Evolutionary conservation across 2,113 vertebrate species (phyloP), one percentile per base, ranked within the genome.

Genomic region (Rhinichthys klamathensis): DNA sequence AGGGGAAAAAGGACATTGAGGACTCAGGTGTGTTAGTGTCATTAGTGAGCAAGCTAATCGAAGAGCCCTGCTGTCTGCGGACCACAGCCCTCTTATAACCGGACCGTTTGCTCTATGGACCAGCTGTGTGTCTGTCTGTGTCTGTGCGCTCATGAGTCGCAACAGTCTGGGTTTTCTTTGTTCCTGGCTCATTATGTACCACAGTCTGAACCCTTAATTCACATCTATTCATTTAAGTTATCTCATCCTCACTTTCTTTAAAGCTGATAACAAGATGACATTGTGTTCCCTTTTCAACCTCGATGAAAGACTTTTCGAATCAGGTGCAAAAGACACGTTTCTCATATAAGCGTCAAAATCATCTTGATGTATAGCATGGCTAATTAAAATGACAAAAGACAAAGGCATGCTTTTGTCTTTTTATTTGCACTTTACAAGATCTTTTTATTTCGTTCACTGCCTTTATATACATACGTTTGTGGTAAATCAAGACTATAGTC

Each of bases 21-120:
- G 91, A 91, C 92, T 89, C 93, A 93, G 93, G 92, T 94, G 94
- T 88, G 85, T 89, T 83, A 82, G 61, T 91, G 87, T 88, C 90
- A 91, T 94, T 94, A 93, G 91, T 46, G 70, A 85, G 85, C 79
- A 82, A 88, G 91, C 90, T 93, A 93, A 94, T 94, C 90, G 89
- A 92, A 92, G 89, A 89, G 70, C 61, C 84, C 76, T 90, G 74
- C 89, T 83, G 90, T 87, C 83, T 91, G 84, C 44, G 82, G 87
- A 90, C 89, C 87, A 88, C 7, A 75, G 83, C 54, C 89, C 91
- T 91, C 83, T 89, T 90, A 91, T 89, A 41, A 83, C 89, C 32
- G 73, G n/a, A 86, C 83, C 41, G 82, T 38, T 81, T 30, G 86
- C 91, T 92, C 81, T 3, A 16, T 30, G 65, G 75, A 73, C 16